Evolutionary conservation across 2,113 vertebrate genomes (phyloP), one percentile per base, ranked within the genome.

Genomic region (Seriola aureovittata): DNA sequence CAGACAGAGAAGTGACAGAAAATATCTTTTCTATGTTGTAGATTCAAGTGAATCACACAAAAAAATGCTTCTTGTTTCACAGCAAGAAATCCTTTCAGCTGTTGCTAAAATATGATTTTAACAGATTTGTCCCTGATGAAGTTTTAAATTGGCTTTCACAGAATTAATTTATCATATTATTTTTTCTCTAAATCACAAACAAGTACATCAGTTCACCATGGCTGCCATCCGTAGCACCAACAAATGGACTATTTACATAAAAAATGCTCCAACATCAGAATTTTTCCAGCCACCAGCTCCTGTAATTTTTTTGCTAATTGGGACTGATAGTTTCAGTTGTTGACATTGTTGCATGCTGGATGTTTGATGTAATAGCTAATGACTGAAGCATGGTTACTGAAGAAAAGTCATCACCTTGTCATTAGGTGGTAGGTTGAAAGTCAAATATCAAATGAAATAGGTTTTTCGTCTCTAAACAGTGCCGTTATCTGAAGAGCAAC

Each of bases 131-230:
- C 67, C 34, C 62, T 13, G 73, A 74, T 88, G 52, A 85, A 88
- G 77, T 79, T 81, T 81, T 81, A 32, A 83, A 78, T 85, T 64
- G 63, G 70, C 32, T 48, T 81, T 85, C 74, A 59, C 38, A 0
- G 70, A 68, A 72, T 80, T 67, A 34, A 89, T 85, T 85, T 10
- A 81, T 91, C 79, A 89, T 65, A 75, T 88, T 86, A 86, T 89
- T 85, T 86, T 75, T 65, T 66, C 55, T 71, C 59, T 63, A 86
- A 76, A 85, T 86, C 88, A 67, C 83, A 86, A 86, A 85, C 85
- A 92, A 88, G 83, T 81, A 52, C 87, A 92, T 91, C 89, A 85
- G 89, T 88, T 90, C 87, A 82, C 83, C 85, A 80, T 81, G 85
- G 85, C 89, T 89, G 81, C 87, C 81, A 74, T 88, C 75, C 17